Evolutionary conservation across 1,140 invertebrate species (phyloP).

Genomic region (Batillaria attramentaria): DNA sequence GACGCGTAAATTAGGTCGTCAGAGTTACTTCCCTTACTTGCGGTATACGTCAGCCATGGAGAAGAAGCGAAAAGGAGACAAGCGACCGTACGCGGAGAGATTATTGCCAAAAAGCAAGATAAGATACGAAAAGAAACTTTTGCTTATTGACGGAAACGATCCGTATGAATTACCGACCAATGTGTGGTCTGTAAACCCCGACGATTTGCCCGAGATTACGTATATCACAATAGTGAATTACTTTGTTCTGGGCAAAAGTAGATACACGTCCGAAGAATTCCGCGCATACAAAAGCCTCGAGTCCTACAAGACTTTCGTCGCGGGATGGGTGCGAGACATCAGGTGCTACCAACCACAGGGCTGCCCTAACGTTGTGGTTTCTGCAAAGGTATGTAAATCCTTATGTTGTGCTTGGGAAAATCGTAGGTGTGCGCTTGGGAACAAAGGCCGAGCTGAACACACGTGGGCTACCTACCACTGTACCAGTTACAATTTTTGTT

Average conservation of each 20-base stretch:
- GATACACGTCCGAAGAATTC: background rate
- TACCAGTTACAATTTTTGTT: too few species aligned
- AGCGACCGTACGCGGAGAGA: background rate
- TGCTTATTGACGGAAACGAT: background rate
- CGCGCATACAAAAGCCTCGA: background rate
- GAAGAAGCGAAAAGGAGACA: background rate
- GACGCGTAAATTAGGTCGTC: too few species aligned
- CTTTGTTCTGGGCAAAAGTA: background rate
- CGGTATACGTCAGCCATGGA: background rate
- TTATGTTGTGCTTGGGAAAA: too few species aligned
- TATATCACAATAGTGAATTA: background rate
- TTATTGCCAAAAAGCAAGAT: background rate
- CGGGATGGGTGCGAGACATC: background rate
- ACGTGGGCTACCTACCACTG: too few species aligned
- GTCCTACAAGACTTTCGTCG: background rate
- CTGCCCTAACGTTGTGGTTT: background rate
- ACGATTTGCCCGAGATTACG: background rate
- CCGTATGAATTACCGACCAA: background rate
- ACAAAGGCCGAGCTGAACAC: too few species aligned
- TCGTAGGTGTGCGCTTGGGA: too few species aligned
- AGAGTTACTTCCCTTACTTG: background rate
- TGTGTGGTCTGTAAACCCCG: background rate
- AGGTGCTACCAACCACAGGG: background rate
- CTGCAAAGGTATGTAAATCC: background rate
- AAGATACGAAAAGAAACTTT: background rate